phyloP scores from a whole-genome alignment of 2,113 vertebrate genomes.

The Catagonus wagneri region DNA sequence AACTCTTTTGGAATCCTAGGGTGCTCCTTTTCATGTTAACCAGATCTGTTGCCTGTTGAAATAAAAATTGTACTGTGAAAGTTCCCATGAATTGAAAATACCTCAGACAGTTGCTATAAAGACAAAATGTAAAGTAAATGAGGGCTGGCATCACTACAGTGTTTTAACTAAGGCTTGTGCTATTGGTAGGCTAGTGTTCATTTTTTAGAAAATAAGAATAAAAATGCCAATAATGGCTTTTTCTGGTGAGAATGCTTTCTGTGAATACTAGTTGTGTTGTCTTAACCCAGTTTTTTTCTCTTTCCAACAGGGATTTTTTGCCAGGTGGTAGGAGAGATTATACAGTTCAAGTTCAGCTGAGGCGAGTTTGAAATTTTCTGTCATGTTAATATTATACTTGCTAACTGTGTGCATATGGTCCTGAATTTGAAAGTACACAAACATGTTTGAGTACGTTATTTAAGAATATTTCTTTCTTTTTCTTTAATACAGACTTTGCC shows the following conservation, averaged over 20 bases:
- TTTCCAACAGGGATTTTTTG: slow-evolving; percentile 93
- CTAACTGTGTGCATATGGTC: background rate
- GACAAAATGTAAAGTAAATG: background rate
- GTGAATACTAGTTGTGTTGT: slow-evolving; percentile 33
- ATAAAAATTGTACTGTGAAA: background rate
- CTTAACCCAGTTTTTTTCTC: slow-evolving; percentile 61
- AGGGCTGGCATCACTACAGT: background rate
- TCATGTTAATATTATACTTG: slow-evolving; percentile 39
- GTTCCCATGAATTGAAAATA: slow-evolving; percentile 18
- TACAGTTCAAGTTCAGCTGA: slow-evolving; percentile 97
- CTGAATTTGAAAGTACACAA: slow-evolving; percentile 49
- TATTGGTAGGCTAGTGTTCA: background rate
- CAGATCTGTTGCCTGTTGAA: background rate
- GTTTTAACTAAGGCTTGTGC: slow-evolving; percentile 12
- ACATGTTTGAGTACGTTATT: background rate
- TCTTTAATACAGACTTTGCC: slow-evolving; percentile 92
- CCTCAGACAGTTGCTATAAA: background rate
- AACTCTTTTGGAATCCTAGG: background rate
- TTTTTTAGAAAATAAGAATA: slow-evolving; percentile 49
- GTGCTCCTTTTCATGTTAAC: slow-evolving; percentile 21
- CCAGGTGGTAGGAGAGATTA: slow-evolving; percentile 97
- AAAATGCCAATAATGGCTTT: background rate
- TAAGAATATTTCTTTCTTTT: slow-evolving; percentile 46
- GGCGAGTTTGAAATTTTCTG: slow-evolving; percentile 85
- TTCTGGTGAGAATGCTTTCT: background rate